Evolutionary conservation across 2,113 vertebrate species (phyloP).

Genomic region (Dicrurus megarhynchus): DNA sequence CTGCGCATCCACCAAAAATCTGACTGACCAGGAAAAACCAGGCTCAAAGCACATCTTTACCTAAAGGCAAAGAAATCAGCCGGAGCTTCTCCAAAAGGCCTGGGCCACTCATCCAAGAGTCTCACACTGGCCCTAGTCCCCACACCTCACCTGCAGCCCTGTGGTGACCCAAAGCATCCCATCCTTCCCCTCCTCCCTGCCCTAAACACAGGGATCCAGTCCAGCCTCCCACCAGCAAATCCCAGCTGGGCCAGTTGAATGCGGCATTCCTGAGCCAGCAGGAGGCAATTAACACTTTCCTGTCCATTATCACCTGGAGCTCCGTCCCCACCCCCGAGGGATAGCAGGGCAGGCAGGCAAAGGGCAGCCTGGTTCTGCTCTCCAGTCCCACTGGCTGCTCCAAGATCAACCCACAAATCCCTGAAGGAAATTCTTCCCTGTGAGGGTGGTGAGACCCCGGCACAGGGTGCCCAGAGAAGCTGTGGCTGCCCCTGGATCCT

Average conservation of each 20-base stretch:
- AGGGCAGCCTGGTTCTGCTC: rapidly evolving
- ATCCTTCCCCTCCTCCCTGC: rapidly evolving
- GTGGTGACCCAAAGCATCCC: rapidly evolving
- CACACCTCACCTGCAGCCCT: neutral
- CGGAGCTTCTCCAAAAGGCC: neutral
- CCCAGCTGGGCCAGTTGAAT: neutral
- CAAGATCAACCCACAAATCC: neutral
- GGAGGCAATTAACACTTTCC: neutral
- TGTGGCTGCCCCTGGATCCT: neutral
- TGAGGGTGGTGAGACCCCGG: neutral
- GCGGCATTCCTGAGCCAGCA: neutral
- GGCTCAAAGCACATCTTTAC: neutral
- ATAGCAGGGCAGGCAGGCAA: neutral
- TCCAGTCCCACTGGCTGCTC: neutral
- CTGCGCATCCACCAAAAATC: neutral
- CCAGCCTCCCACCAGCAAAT: neutral
- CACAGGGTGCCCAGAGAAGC: neutral
- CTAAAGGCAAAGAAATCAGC: neutral
- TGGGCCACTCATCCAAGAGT: rapidly evolving
- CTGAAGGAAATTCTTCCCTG: neutral
- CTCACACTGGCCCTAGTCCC: rapidly evolving
- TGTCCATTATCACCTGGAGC: rapidly evolving
- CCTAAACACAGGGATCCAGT: neutral
- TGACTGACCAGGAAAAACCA: neutral
- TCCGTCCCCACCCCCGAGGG: rapidly evolving